A percentile compares a stretch with the other conserved stretches of the same genome.
Conservation (phyloP, 2,113 vertebrate genomes). For the Heterocephalus glaber region DNA sequence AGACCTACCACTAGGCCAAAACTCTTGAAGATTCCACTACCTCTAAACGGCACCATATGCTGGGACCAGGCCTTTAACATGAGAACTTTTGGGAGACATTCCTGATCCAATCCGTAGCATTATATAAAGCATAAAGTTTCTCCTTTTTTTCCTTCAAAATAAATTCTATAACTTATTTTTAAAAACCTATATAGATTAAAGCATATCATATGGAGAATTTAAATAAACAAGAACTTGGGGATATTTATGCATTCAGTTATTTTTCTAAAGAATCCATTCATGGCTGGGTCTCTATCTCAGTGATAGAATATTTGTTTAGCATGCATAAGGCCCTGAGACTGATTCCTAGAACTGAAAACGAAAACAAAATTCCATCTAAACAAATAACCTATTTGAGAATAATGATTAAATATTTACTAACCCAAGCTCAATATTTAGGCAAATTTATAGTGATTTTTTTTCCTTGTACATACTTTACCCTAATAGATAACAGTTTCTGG, state of each 20-base stretch:
- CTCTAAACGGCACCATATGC: not conserved
- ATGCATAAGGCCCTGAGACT: not conserved
- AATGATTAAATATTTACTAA: not conserved
- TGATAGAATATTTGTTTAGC: not conserved
- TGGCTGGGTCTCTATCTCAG: not conserved
- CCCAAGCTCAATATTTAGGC: not conserved
- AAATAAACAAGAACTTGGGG: not conserved
- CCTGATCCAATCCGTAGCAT: not conserved
- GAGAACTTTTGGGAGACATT: too few relatives aligned
- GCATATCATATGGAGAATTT: not conserved
- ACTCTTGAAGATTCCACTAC: not conserved
- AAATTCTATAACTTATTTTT: not conserved
- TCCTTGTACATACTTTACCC: not conserved
- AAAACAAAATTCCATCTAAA: not conserved
- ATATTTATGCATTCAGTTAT: not conserved
- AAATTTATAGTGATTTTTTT: not conserved
- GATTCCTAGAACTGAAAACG: not conserved
- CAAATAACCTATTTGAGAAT: not conserved
- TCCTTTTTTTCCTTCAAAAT: not conserved
- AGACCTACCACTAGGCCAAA: too few relatives aligned
- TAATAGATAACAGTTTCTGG: not conserved
- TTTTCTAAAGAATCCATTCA: not conserved
- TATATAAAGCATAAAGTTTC: not conserved
- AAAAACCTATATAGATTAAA: not conserved
- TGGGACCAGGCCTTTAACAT: not conserved